Conservation (phyloP, 2,888 invertebrate species). For the Dione juno region DNA sequence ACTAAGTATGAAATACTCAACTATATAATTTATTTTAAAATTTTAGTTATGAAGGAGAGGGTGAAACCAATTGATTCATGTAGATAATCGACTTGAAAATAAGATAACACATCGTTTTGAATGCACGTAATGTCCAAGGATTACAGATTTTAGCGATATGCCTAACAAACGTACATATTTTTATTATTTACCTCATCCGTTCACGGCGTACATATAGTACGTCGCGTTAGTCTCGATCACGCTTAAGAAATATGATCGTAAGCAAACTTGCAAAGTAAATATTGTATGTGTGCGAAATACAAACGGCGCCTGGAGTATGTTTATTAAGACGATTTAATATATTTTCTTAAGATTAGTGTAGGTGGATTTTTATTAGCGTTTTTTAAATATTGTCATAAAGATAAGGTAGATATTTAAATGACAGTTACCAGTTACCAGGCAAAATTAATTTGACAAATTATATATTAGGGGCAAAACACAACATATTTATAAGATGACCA, state of each 20-base stretch:
- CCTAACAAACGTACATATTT: not conserved
- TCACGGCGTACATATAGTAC: not conserved
- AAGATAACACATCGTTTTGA: too few relatives aligned
- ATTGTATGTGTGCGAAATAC: constrained; percentile 18
- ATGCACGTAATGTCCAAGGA: not conserved
- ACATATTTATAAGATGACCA: not conserved
- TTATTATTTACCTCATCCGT: constrained; percentile 6
- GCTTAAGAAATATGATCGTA: constrained; percentile 28
- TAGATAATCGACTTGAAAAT: too few relatives aligned
- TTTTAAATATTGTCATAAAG: not conserved
- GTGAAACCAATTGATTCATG: too few relatives aligned
- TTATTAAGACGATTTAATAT: constrained; percentile 10
- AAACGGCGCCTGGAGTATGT: constrained; percentile 19
- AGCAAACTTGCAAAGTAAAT: constrained; percentile 21
- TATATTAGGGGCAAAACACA: not conserved
- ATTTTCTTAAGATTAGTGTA: constrained; percentile 9
- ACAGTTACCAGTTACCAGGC: not conserved
- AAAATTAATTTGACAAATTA: not conserved
- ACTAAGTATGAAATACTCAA: too few relatives aligned
- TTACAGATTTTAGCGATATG: not conserved
- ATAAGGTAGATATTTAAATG: not conserved
- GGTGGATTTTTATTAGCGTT: not conserved
- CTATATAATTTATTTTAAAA: too few relatives aligned
- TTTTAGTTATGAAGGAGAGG: too few relatives aligned
- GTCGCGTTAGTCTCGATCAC: constrained; percentile 20